Evolutionary conservation across 2,888 invertebrate species (phyloP), one percentile per base, ranked within the genome.

Genomic region (Busseola fusca): DNA sequence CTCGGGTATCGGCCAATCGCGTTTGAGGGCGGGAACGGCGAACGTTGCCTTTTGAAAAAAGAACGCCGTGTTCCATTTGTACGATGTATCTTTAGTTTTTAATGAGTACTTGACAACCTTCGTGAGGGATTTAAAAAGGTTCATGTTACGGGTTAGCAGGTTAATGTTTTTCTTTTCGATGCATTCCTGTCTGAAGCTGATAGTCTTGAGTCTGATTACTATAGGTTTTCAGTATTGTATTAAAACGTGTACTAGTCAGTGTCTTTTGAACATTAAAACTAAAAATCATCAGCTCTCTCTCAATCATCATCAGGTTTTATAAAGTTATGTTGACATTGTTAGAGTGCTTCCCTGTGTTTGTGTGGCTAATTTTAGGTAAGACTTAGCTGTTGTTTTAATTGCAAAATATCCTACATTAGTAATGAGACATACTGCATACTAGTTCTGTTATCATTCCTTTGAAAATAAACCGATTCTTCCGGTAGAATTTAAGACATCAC

Each of bases 1-100:
- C 86, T 69, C 74, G 56, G 84, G 86, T 88, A 91, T 90, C 89
- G 85, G 81, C 89, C 90, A 91, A 90, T 90, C 88, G 84, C 75
- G 72, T 69, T 77, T 78, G 87, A 87, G 88, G 90, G 90, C 89
- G 90, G 89, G 87, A 87, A 87, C 88, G 76, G 70, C 45, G 67
- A 76, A 76, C 82, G 86, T 81, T 80, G 80, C 70, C 69, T 87
- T 90, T 88, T 84, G 82, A 90, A 91, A 91, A 90, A 88, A 84
- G 82, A 87, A 87, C 85, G 78, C 74, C 58, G 73, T 74, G 72
- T 78, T 82, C 76, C 81, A 78, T 83, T 79, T 78, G 64, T 65
- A 70, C 72, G 83, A 82, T 85, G 81, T 87, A 88, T 87, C 84
- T 81, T 81, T 77, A 67, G 76, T 71, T 67, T 73, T 84, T 83